phyloP scores from a whole-genome alignment of 2,113 vertebrate species.

The Pterocles orientalis region DNA sequence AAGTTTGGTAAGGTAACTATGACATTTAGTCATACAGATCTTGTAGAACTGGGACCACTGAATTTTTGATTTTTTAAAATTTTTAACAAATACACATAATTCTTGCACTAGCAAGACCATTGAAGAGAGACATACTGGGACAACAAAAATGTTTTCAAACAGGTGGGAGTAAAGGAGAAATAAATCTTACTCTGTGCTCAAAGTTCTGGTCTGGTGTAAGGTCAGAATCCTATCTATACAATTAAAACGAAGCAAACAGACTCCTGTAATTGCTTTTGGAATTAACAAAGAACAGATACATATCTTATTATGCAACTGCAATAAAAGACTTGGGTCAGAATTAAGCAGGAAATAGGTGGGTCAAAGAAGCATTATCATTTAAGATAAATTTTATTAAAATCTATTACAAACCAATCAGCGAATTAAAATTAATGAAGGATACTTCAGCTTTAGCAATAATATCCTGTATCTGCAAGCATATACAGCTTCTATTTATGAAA shows the following conservation, averaged over 20 bases:
- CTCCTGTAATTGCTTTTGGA: constrained; percentile 2
- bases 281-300: constrained; percentile 30
- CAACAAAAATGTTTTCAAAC: not conserved
- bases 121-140: not conserved
- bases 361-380: constrained; percentile 46
- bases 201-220: not conserved
- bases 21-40: not conserved
- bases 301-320: constrained; percentile 34
- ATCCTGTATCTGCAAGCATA: constrained; percentile 34
- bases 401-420: constrained; percentile 54
- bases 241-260: not conserved
- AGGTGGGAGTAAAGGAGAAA: not conserved
- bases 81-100: not conserved
- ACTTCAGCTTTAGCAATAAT: constrained; percentile 55
- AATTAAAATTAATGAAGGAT: constrained; percentile 64
- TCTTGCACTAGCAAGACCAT: not conserved
- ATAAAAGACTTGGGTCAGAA: constrained; percentile 50
- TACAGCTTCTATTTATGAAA: constrained; percentile 62
- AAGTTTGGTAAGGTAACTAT: not conserved
- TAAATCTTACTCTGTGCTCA: not conserved
- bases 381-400: constrained; percentile 71
- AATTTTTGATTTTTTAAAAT: not conserved
- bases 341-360: constrained; percentile 58
- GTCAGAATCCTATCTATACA: not conserved
- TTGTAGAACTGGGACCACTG: not conserved